Conservation (phyloP, 1,140 invertebrate genomes). For the Notospermus geniculatus region DNA sequence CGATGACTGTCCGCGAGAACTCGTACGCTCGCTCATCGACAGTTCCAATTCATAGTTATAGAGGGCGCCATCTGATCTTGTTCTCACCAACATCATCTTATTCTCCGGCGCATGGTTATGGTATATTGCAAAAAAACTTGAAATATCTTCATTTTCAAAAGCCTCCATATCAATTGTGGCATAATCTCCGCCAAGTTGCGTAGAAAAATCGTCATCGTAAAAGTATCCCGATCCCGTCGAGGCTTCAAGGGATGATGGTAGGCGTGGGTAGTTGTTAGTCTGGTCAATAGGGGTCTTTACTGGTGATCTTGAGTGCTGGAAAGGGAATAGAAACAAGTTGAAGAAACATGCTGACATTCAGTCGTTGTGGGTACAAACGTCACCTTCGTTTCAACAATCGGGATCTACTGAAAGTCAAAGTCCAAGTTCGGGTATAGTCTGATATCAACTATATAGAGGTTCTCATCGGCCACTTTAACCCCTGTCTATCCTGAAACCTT, state of each 20-base stretch:
- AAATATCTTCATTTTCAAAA: slow-evolving; percentile 1
- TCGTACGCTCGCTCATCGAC: slow-evolving; percentile 7
- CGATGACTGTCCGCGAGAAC: not conserved
- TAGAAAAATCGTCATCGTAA: slow-evolving; percentile 6
- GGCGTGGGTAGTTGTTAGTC: no score
- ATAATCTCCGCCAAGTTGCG: not conserved
- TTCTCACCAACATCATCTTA: slow-evolving; percentile 1
- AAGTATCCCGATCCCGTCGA: slow-evolving; percentile 1
- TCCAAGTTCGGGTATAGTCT: no score
- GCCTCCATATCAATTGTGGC: slow-evolving; percentile 8
- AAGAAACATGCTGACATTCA: no score
- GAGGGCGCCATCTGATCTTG: not conserved
- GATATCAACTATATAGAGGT: no score
- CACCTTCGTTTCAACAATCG: no score
- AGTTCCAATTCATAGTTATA: not conserved
- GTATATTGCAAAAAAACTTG: not conserved
- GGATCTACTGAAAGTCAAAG: no score
- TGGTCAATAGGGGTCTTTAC: no score
- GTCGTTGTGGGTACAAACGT: no score
- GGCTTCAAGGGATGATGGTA: not conserved
- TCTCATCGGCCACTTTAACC: no score
- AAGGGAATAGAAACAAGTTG: no score
- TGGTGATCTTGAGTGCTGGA: no score
- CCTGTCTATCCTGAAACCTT: no score
- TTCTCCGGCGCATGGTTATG: not conserved